These are phyloP conservation scores for Deilephila elpenor DNA, from an alignment of 2,888 invertebrate genomes.

Conservation along the genomic window DNA sequence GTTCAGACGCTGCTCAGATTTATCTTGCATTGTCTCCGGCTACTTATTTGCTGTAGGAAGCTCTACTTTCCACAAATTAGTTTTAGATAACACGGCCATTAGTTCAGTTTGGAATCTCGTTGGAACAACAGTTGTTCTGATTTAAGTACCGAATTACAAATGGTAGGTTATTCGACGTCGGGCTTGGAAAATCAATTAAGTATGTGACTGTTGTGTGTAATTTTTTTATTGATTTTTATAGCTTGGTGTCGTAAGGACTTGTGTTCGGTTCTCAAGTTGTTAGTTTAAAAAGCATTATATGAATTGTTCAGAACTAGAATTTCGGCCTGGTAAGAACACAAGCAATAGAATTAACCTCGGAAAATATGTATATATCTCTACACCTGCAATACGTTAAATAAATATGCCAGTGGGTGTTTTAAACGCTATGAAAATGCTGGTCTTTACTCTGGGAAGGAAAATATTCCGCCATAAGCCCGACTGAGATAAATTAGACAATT, in stretches of 20 bases:
- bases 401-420: not conserved
- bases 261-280: too few species aligned
- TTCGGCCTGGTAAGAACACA: too few species aligned
- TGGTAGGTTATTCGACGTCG: too few species aligned
- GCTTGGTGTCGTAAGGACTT: too few species aligned
- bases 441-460: not conserved
- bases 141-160: too few species aligned
- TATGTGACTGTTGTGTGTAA: too few species aligned
- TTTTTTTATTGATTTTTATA: too few species aligned
- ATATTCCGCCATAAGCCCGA: not conserved
- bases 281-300: too few species aligned
- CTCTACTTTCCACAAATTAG: slow-evolving; percentile 2
- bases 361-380: not conserved
- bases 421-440: not conserved
- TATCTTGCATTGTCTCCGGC: not conserved
- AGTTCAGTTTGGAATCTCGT: not conserved
- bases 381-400: not conserved
- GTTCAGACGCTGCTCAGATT: not conserved
- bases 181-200: too few species aligned
- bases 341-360: too few species aligned
- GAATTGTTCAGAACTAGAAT: too few species aligned
- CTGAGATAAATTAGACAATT: not conserved
- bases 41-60: not conserved
- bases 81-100: not conserved
- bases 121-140: not conserved